Evolutionary conservation across 2,888 invertebrate species (phyloP), one percentile per base, ranked within the genome.

Genomic region (Drosophila merina): DNA sequence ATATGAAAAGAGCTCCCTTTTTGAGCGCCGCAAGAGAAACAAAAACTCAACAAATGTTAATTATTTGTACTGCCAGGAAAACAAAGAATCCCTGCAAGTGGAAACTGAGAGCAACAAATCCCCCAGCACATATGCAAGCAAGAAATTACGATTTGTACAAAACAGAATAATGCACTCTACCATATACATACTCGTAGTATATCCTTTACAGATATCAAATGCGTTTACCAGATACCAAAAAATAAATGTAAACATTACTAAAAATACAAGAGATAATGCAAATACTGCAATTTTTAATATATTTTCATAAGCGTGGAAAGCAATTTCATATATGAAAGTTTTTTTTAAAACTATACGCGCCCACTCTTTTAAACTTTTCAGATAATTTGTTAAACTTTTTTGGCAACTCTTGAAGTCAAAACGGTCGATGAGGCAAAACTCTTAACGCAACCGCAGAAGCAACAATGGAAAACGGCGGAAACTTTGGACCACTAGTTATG

Each of bases 401-500:
- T 26, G 26, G 26, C 1, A 28, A 31, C 28, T 9, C 12, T 51
- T 7, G 33, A 25, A 44, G 36, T 6, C 36, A 36, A 1, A n/a
- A 33, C n/a, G n/a, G 6, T 36, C 36, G 6, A 36, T 36, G 36
- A 36, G 36, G n/a, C 6, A n/a, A 10, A 36, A 5, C 28, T 28
- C 28, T 28, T 6, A 33, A 33, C 40, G n/a, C 20, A 28, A 36
- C 8, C 30, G 9, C 51, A 30, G 47, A 36, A 36, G 50, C 14
- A 63, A 64, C 38, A 64, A 64, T 66, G 25, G 57, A 31, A 38
- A 20, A 20, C 20, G 10, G 10, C 50, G 63, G 63, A 52, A 70
- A 68, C 52, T 68, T 70, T 70, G 30, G 54, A 55, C 33, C 54
- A 72, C 72, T 62, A 72, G 50, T 72, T 72, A 70, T 72, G 72